Base-by-base conservation (phyloP, 2,797 vertebrate genomes). In the Catamblyrhynchus diadema region DNA sequence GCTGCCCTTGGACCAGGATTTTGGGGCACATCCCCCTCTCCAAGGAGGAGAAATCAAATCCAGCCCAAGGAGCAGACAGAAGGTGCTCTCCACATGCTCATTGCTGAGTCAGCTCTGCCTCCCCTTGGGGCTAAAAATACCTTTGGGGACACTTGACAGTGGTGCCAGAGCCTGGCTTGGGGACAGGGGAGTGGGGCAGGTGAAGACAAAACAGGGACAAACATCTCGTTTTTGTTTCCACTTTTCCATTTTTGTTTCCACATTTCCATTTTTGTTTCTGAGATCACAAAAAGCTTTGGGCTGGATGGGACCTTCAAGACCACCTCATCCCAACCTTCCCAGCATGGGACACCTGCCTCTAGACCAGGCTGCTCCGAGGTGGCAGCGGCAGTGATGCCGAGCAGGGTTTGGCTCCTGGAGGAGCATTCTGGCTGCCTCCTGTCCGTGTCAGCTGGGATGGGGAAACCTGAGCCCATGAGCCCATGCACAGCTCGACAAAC, bases 381-480 rank as follows among this genome's bases (percentile, higher is more conserved):
- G 70, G 8, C 30, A 33, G 6, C 8, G 13, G 33, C 28, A 3
- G 3, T 0, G 12, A 37, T 37, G 41, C 41, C 7, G 16, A 41
- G 41, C 41, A 4, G 16, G 41, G 41, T 17, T 41, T 41, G 41
- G 41, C 41, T 41, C 41, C 16, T 7, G 41, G 41, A 41, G 41
- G 16, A 41, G 41, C 16, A 4, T 41, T 41, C 39, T 39, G 39
- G 37, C 12, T 39, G 37, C 37, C 37, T 39, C 37, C 39, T 41
- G 39, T 7, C 7, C 7, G 16, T 41, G 41, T 41, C 41, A 41
- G 41, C 41, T 7, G 16, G 41, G 88, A 78, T 32, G 51, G 71
- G 71, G 96, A 95, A 95, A 91, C 32, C 80, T 12, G 84, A 96
- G 89, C 32, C n/a, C 9, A 33, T 53, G 45, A 47, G 45, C 45